Base-by-base conservation (phyloP, 2,113 vertebrate genomes). In the Dasyornis broadbenti region DNA sequence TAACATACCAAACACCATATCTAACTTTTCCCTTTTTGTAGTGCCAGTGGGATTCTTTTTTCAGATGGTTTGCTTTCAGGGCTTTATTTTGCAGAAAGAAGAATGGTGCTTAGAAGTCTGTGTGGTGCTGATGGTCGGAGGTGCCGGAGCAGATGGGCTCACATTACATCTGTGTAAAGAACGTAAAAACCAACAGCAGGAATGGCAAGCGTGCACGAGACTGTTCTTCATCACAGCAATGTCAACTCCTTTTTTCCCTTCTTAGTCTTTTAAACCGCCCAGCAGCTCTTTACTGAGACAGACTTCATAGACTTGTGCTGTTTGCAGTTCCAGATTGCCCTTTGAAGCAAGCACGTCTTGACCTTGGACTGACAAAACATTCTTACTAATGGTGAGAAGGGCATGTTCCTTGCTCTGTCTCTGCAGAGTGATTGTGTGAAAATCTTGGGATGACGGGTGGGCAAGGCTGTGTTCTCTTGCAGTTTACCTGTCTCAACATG, bases 401-500 rank as follows among this genome's bases (percentile, higher is more conserved):
- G 39, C 52, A 23, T 21, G 24, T 87, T 90, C 89, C 33, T 66
- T 69, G 52, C 59, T 89, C 54, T 61, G 23, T 42, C 71, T 71
- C 87, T 94, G 91, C 54, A 63, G 42, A n/a, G 82, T 27, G 52
- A 71, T 80, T 49, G 70, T 80, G 53, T 49, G 60, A 86, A 91
- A 69, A 28, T 50, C 83, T 68, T 45, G 82, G 57, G 82, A 69
- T 28, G 26, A 2, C 44, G 59, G 47, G 63, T 61, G 86, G 66
- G 72, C 77, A 79, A 71, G 66, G 35, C 56, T 85, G 35, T 49
- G 47, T 45, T 85, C 52, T 96, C 57, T 31, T 37, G 9, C 75
- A 64, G 61, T 82, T 96, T 82, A 64, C 59, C 39, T 82, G 87
- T 94, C 84, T 83, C 86, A 83, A 65, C 78, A 53, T 87, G 39